phyloP scores from a whole-genome alignment of 2,797 vertebrate species.

The Halcyon smyrnensis region DNA sequence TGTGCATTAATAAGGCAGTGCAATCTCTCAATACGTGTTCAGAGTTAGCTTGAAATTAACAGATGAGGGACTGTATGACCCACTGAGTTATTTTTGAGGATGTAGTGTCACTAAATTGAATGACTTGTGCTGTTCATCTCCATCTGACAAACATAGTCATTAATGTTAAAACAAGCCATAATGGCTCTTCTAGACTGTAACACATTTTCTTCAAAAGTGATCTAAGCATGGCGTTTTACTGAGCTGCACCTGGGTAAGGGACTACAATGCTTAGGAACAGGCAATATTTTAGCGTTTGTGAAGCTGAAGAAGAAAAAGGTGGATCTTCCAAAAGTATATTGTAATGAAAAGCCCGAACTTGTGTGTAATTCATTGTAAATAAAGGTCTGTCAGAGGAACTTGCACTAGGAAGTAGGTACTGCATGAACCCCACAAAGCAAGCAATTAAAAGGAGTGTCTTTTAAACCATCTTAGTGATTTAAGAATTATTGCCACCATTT shows the following conservation, averaged over 20 bases:
- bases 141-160: not conserved
- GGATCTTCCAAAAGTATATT: not conserved
- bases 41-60: not conserved
- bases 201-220: not conserved
- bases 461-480: not conserved
- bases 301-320: not conserved
- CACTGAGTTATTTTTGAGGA: not conserved
- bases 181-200: not conserved
- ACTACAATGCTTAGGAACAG: accelerated
- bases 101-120: not conserved
- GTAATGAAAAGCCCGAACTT: not conserved
- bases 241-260: not conserved
- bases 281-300: not conserved
- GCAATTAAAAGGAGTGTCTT: not conserved
- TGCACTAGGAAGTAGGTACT: not conserved
- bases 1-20: not conserved
- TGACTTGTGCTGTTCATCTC: not conserved
- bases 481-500: not conserved
- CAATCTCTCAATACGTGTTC: accelerated
- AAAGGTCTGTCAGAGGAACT: not conserved
- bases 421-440: not conserved
- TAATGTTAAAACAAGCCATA: not conserved
- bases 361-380: not conserved
- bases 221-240: not conserved
- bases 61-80: not conserved